Percentiles rank a stretch among this genome's conserved stretches.
Conservation (phyloP, 2,888 invertebrate genomes). For the Nomada flava region DNA sequence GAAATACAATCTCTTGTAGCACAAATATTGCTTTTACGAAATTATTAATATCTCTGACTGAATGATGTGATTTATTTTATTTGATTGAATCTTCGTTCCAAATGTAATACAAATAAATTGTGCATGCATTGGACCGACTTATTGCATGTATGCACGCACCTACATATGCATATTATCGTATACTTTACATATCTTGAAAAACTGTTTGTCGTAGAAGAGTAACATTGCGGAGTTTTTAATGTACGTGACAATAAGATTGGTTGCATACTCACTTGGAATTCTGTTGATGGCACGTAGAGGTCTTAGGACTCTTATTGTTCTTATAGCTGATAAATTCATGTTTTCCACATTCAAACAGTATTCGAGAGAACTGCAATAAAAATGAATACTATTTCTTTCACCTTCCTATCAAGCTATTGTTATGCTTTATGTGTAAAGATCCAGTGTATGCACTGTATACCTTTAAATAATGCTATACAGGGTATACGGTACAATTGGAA, state of each 20-base stretch:
- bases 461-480: neutral
- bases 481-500: too few species aligned
- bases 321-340: constrained; percentile 98
- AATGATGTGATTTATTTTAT: neutral
- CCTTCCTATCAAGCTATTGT: neutral
- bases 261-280: constrained; percentile 96
- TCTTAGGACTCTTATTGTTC: constrained; percentile 98
- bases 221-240: constrained; percentile 12
- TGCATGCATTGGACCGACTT: too few species aligned
- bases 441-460: neutral
- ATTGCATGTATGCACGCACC: neutral
- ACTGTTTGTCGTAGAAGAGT: neutral
- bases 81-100: neutral
- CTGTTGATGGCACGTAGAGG: constrained; percentile 99
- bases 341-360: constrained; percentile 98
- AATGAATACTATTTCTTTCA: constrained; percentile 3
- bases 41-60: too few species aligned
- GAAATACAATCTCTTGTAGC: neutral
- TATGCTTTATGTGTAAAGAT: neutral
- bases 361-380: constrained; percentile 89
- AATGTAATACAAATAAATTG: neutral
- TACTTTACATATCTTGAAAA: neutral
- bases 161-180: neutral
- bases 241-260: neutral
- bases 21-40: too few species aligned